These are phyloP conservation scores for Uropetala carovei DNA, from an alignment of 2,888 invertebrate species.

Conservation along the genomic window DNA sequence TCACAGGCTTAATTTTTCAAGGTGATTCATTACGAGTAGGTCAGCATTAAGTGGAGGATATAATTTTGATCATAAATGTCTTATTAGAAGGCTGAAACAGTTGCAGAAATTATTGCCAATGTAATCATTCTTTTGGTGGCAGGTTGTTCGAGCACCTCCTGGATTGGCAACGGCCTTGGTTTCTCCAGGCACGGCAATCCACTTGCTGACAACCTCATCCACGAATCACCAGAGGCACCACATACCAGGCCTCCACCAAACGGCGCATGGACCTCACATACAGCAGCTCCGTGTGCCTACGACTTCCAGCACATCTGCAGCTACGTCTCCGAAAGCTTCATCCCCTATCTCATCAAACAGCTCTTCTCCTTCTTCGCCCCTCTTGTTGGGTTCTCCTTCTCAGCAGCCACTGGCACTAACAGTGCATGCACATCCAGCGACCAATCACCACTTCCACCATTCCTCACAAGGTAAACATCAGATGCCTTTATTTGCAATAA, in stretches of 20 bases:
- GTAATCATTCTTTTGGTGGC: not conserved
- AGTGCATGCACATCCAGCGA: constrained; percentile 73
- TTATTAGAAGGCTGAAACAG: too few relatives aligned
- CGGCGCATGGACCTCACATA: not conserved
- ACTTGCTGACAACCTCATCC: constrained; percentile 74
- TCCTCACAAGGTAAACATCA: constrained; percentile 34
- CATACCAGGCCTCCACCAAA: not conserved
- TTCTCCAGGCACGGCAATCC: constrained; percentile 74
- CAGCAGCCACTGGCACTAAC: constrained; percentile 74
- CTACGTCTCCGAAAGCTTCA: not conserved
- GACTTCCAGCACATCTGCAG: not conserved
- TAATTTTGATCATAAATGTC: too few relatives aligned
- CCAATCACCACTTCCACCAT: constrained; percentile 16
- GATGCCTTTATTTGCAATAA: too few relatives aligned
- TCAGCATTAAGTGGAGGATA: too few relatives aligned
- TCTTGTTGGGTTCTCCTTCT: constrained; percentile 73
- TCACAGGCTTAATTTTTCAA: too few relatives aligned
- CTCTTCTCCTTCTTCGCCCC: constrained; percentile 69
- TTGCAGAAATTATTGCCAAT: not conserved
- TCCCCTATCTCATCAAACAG: not conserved
- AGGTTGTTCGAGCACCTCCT: constrained; percentile 71
- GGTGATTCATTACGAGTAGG: too few relatives aligned
- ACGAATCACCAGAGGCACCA: constrained; percentile 17
- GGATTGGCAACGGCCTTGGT: constrained; percentile 75
- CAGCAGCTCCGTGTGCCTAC: not conserved